Evolutionary conservation across 2,888 invertebrate species (phyloP).

Genomic region (Rhamnusium bicolor): DNA sequence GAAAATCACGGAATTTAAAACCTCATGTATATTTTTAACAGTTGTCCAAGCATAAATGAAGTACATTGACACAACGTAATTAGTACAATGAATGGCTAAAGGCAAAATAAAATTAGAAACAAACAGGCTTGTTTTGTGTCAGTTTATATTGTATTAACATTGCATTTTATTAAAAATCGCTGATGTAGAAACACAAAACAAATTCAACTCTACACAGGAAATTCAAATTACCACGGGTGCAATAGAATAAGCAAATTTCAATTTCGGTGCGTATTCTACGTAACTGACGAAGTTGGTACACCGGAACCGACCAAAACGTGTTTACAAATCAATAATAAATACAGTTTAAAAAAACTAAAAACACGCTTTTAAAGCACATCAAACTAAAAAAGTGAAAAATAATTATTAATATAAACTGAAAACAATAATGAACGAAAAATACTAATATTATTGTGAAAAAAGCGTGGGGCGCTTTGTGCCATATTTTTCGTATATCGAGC

Average conservation of each 20-base stretch:
- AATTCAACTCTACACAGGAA: constrained; percentile 15
- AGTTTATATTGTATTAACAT: constrained; percentile 22
- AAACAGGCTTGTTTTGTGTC: constrained; percentile 38
- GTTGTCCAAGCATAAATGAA: neutral
- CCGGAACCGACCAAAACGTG: neutral
- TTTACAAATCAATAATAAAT: too few species aligned
- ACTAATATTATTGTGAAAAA: too few species aligned
- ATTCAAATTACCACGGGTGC: constrained; percentile 9
- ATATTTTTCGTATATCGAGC: too few species aligned
- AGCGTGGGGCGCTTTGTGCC: too few species aligned
- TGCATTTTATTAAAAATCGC: constrained; percentile 37
- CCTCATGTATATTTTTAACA: neutral
- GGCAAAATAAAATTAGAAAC: constrained; percentile 43
- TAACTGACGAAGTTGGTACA: neutral
- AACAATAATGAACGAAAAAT: too few species aligned
- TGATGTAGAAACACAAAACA: constrained; percentile 40
- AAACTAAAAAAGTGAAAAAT: too few species aligned
- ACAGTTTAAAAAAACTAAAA: too few species aligned
- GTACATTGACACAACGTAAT: constrained; percentile 39
- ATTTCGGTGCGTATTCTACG: neutral
- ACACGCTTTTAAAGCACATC: too few species aligned
- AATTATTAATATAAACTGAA: too few species aligned
- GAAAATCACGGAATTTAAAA: neutral
- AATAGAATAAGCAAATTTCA: neutral
- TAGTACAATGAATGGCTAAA: constrained; percentile 22